A percentile compares a stretch with the other conserved stretches of the same genome.
Evolutionary conservation across 2,113 vertebrate genomes (phyloP).

Genomic region (Prietella phreatophila): DNA sequence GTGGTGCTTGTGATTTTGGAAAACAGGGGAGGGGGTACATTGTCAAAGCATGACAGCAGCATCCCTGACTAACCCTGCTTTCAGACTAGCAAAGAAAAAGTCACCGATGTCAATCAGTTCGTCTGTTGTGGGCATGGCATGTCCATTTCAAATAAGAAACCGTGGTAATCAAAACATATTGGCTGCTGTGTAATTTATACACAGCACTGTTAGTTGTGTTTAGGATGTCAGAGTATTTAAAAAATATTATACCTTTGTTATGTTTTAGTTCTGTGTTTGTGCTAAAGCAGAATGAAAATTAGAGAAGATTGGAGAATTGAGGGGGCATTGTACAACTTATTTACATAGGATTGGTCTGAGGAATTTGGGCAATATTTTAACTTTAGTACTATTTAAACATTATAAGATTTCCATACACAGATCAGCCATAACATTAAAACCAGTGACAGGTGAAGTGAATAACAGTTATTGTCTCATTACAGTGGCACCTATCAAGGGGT

Average conservation of each 20-base stretch:
- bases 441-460: background rate
- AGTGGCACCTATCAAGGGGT: background rate
- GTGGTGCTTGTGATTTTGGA: background rate
- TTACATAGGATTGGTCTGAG: background rate
- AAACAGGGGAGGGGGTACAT: background rate
- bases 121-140: background rate
- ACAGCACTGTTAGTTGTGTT: background rate
- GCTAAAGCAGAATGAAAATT: background rate
- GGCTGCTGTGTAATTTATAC: background rate
- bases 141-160: background rate
- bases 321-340: background rate
- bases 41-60: background rate
- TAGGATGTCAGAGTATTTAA: background rate
- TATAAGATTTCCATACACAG: background rate
- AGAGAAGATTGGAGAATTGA: background rate
- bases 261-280: background rate
- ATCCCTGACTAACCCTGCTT: constrained; percentile 5
- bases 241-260: background rate
- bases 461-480: background rate
- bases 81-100: background rate
- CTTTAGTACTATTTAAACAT: background rate
- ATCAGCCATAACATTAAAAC: background rate
- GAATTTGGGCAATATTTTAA: background rate
- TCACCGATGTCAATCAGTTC: background rate
- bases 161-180: background rate